Base-by-base conservation (phyloP, 2,888 invertebrate species). In the Melipona beecheii region DNA sequence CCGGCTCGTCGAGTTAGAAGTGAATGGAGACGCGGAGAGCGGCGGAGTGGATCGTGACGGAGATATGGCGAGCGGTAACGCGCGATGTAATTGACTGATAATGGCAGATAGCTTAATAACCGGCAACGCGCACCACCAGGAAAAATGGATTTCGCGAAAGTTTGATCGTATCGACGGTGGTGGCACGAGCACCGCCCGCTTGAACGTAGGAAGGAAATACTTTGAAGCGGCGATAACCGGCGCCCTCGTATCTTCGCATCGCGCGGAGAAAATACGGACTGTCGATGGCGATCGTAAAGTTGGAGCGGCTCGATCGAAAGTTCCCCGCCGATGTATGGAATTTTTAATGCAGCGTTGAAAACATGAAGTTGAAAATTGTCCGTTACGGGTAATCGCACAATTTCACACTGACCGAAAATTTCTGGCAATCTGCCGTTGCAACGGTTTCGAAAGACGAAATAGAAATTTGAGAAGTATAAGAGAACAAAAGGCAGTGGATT, bases 61-160 rank as follows among this genome's bases (percentile, higher is more conserved):
- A 66, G 83, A 82, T 83, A 75, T n/a, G 50, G 70, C 75, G 31
- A 27, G 15, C n/a, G 43, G 58, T 75, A 82, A 81, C 65, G 70
- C 82, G 65, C 58, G 75, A 75, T 81, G 31, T 75, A 82, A 82
- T 81, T 81, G 74, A 75, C 64, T 43, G 75, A 81, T 82, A 75
- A 71, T 58, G n/a, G 27, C 13, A 17, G 65, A 75, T 65, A 74
- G 82, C 82, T 81, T 75, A 75, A 82, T 81, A 82, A 70, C 62
- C 54, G 36, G 72, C 27, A 11, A 52, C 21, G 31, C 62, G 69
- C 66, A 17, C 50, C 31, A 11, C 3, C 43, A 43, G 58, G 65
- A 66, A 78, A 66, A 75, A 75, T 77, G 13, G 17, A 78, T 78
- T 52, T 56, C 9, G 36, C 43, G 27, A 27, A 27, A 49, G 56